These are phyloP conservation scores for Pseudorhombus dupliciocellatus DNA, from an alignment of 2,113 vertebrate genomes.

Conservation along the genomic window DNA sequence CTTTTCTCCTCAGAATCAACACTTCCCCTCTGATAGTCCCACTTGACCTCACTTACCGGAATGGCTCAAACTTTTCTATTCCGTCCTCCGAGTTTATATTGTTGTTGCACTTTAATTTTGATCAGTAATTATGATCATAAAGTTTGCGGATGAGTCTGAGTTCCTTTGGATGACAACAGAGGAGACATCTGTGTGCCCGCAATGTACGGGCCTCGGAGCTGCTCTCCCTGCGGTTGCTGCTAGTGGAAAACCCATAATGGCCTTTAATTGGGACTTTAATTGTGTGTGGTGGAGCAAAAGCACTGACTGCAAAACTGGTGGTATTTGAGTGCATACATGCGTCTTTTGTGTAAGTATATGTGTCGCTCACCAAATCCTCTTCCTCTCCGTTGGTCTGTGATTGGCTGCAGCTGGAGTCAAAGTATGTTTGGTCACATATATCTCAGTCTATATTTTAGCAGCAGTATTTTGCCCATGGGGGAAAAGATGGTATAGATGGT, in stretches of 20 bases:
- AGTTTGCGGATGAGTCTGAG: constrained; percentile 74
- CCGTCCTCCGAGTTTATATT: constrained; percentile 60
- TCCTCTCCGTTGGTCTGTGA: constrained; percentile 48
- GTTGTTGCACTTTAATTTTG: constrained; percentile 76
- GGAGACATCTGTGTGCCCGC: constrained; percentile 77
- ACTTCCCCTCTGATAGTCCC: constrained; percentile 56
- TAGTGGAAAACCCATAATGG: constrained; percentile 81
- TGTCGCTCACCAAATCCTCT: constrained; percentile 65
- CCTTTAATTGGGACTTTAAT: constrained; percentile 82
- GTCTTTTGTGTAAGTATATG: constrained; percentile 73
- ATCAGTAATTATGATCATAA: constrained; percentile 80
- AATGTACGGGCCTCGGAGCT: constrained; percentile 66
- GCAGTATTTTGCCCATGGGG: constrained; percentile 38
- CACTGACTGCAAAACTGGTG: constrained; percentile 77
- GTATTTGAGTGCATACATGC: constrained; percentile 79
- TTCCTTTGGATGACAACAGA: constrained; percentile 77
- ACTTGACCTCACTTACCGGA: constrained; percentile 63
- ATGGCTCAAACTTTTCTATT: constrained; percentile 70
- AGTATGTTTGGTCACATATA: constrained; percentile 39
- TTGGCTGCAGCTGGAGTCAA: constrained; percentile 30
- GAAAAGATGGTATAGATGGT: constrained; percentile 24
- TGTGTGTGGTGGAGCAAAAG: constrained; percentile 78
- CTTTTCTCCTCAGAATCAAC: constrained; percentile 37
- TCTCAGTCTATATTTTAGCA: constrained; percentile 25
- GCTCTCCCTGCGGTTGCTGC: constrained; percentile 70